A percentile compares a stretch with the other conserved stretches of the same genome.
Evolutionary conservation across 2,888 invertebrate species (phyloP).

Genomic region (Limnephilus rhombicus): DNA sequence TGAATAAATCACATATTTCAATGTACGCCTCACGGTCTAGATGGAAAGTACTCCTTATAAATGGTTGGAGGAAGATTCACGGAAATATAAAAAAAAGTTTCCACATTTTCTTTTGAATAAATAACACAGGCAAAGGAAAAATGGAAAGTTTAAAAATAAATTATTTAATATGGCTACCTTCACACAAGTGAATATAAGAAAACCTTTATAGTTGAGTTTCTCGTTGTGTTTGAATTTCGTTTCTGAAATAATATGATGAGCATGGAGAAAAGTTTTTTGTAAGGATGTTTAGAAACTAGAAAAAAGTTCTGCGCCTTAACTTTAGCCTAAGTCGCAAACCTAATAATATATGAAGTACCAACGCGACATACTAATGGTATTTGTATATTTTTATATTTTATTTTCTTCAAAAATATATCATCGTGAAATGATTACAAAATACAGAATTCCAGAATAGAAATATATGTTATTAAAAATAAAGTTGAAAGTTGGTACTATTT

Average conservation of each 20-base stretch:
- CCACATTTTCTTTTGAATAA: slow-evolving; percentile 36
- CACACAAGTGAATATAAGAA: neutral
- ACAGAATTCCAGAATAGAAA: too few species aligned
- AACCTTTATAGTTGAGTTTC: neutral
- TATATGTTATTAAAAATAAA: too few species aligned
- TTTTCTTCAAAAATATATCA: neutral
- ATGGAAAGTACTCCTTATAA: neutral
- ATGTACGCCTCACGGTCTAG: neutral
- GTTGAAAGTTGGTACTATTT: too few species aligned
- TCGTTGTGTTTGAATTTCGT: slow-evolving; percentile 17
- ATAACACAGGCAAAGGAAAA: slow-evolving; percentile 14
- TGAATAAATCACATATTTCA: slow-evolving; percentile 13
- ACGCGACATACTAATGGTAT: neutral
- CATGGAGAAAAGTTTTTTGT: neutral
- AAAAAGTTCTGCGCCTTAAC: neutral
- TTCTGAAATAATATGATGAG: neutral
- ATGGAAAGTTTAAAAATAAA: slow-evolving; percentile 41
- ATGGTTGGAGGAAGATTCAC: neutral
- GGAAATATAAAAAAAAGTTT: slow-evolving; percentile 20
- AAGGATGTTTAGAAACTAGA: neutral
- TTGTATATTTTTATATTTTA: neutral
- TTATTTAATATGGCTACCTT: slow-evolving; percentile 16
- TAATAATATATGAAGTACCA: neutral
- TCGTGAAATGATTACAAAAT: neutral
- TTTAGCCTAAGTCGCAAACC: neutral